These are phyloP conservation scores for Alentia gelatinosa DNA, from an alignment of 2,888 invertebrate genomes.

Conservation along the genomic window DNA sequence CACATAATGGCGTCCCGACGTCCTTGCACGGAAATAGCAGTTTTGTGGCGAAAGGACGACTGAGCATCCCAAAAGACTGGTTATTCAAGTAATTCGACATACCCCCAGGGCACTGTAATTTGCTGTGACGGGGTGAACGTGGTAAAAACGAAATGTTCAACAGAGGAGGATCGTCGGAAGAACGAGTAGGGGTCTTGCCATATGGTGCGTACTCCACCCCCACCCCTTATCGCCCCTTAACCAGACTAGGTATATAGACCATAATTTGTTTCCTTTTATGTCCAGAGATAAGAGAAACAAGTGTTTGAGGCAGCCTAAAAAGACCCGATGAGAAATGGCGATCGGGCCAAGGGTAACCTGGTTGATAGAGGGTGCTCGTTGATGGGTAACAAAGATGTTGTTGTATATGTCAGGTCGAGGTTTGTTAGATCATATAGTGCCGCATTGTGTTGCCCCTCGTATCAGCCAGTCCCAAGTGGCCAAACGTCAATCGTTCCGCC, in stretches of 20 bases:
- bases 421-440: slow-evolving; percentile 11
- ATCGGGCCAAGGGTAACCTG: neutral
- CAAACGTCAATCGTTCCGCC: slow-evolving; percentile 9
- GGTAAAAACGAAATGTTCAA: neutral
- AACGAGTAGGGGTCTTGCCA: neutral
- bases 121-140: neutral
- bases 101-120: slow-evolving; percentile 32
- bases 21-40: slow-evolving; percentile 24
- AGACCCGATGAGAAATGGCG: neutral
- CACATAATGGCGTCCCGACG: neutral
- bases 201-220: neutral
- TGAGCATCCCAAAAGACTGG: neutral
- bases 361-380: neutral
- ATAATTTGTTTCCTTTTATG: slow-evolving; percentile 16
- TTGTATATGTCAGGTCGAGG: slow-evolving; percentile 14
- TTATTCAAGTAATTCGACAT: slow-evolving; percentile 9
- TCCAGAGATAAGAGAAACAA: slow-evolving; percentile 25
- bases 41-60: neutral
- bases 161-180: neutral
- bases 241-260: neutral
- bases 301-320: neutral
- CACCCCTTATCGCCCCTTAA: slow-evolving; percentile 3
- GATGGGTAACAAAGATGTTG: slow-evolving; percentile 13
- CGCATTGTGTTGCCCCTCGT: neutral
- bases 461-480: slow-evolving; percentile 1